Conservation (phyloP, 2,888 invertebrate species). For the Hirtodrosophila duncani region DNA sequence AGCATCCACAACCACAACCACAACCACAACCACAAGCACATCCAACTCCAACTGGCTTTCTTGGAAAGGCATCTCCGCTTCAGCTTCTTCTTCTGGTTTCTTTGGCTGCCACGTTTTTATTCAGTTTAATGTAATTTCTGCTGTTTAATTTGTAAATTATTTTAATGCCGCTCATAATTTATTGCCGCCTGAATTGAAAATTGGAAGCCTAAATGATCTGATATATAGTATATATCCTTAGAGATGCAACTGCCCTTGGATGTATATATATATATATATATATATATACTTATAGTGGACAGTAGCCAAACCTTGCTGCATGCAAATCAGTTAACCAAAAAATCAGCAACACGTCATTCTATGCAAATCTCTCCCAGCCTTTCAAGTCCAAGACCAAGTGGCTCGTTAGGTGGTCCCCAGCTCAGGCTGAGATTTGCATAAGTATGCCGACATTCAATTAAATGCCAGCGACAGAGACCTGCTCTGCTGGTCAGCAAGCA, state of each 20-base stretch:
- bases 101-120: conserved; percentile 30
- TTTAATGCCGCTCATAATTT: conserved; percentile 64
- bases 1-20: conserved; percentile 26
- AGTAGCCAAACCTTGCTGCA: conserved; percentile 17
- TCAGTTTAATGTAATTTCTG: conserved; percentile 66
- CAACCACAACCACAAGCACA: conserved; percentile 13
- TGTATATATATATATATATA: too few species aligned
- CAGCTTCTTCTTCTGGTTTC: conserved; percentile 24
- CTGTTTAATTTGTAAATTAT: conserved; percentile 74
- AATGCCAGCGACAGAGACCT: too few species aligned
- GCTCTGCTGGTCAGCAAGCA: too few species aligned
- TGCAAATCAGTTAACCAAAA: conserved; percentile 49
- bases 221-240: too few species aligned
- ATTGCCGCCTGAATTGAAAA: conserved; percentile 23
- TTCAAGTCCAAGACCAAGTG: conserved; percentile 19
- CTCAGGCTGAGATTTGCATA: conserved; percentile 65
- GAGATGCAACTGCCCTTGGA: too few species aligned
- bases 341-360: conserved; percentile 43
- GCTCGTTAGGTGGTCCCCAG: conserved; percentile 52
- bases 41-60: conserved; percentile 50
- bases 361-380: conserved; percentile 46
- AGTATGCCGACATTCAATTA: conserved; percentile 68
- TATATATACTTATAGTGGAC: too few species aligned
- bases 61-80: conserved; percentile 58
- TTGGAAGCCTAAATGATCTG: conserved; percentile 10